Evolutionary conservation across 2,888 invertebrate species (phyloP), one percentile per base, ranked within the genome.

Genomic region (Philereme vetulata): DNA sequence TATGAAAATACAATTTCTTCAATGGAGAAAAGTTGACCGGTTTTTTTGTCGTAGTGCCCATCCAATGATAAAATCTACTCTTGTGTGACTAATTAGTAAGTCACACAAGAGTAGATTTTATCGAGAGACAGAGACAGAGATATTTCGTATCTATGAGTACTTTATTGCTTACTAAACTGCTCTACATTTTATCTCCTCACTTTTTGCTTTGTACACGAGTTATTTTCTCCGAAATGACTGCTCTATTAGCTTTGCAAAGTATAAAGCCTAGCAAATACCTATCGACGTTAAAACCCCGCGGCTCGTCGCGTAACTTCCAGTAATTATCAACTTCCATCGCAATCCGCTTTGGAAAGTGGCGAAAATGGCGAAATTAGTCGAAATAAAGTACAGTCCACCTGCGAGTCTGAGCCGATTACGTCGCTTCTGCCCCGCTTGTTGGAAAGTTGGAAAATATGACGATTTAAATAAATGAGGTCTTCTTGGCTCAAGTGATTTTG

Each of bases 401-500:
- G 87, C 86, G 86, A 88, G 85, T 80, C 87, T 86, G 88, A 88
- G 88, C 89, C 87, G 88, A 85, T 89, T 89, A 86, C 45, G 51
- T 9, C 51, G 62, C 49, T 44, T 51, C 54, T 44, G 50, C 50
- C 44, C 7, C 47, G 44, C 34, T 35, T 45, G 40, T 35, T 43
- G 47, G 40, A 8, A 46, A 54, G 42, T 36, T 53, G 40, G 42
- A 38, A 44, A 60, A 63, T 64, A 55, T 59, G 51, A 49, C 56
- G 51, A 64, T 68, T 66, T 72, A 70, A 72, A 70, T 72, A 70
- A 65, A 38, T 38, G 43, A 33, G 35, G 44, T 11, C 11, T n/a
- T 8, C 4, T 11, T 45, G 32, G 8, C 34, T 21, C 21, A 21
- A 21, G 21, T 21, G 21, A 21, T 21, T 21, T 21, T 21, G 21